Evolutionary conservation across 2,888 invertebrate genomes (phyloP), one percentile per base, ranked within the genome.

Genomic region (Amphipoea oculea): DNA sequence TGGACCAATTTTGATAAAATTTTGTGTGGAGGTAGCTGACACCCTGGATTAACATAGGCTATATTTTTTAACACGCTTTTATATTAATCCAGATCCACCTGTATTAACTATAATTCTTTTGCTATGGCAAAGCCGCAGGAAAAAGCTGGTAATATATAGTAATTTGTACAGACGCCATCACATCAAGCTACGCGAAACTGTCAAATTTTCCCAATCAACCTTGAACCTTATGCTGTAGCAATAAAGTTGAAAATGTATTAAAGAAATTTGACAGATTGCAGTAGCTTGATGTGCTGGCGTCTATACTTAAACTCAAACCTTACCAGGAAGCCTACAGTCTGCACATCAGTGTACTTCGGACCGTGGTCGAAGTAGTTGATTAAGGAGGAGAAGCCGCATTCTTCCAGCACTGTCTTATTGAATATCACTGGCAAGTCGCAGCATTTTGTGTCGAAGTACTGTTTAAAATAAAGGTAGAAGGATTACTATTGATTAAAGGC

Each of bases 361-460:
- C 90, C 87, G 63, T 94, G 94, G 4, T 86, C 79, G 70, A 92
- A 89, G 79, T 94, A 95, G n/a, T 90, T 89, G 57, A 95, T 85
- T 7, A 96, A 85, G 0, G 90, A 83, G 0, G 87, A 75, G 76
- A 96, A 94, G 0, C 95, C 95, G 76, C 96, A 96, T 51, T 92
- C 92, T 0, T 85, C 62, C 1, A 96, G 76, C 0, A 90, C 62
- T 0, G 91, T 88, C 0, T 89, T 71, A 74, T 91, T 93, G 83
- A 96, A 91, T 20, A 96, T 57, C 7, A 88, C 83, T 0, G 96
- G 96, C 17, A 96, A 36, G n/a, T 94, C 86, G 81, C 96, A 96
- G 91, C 96, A 96, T 89, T 95, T 96, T 0, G 91, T 76, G 81
- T 90, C 92, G 91, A 95, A 96, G 82, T 96, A 95, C 96, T 96